Evolutionary conservation across 2,888 invertebrate species (phyloP).

Genomic region (Yponomeuta plumbellus): DNA sequence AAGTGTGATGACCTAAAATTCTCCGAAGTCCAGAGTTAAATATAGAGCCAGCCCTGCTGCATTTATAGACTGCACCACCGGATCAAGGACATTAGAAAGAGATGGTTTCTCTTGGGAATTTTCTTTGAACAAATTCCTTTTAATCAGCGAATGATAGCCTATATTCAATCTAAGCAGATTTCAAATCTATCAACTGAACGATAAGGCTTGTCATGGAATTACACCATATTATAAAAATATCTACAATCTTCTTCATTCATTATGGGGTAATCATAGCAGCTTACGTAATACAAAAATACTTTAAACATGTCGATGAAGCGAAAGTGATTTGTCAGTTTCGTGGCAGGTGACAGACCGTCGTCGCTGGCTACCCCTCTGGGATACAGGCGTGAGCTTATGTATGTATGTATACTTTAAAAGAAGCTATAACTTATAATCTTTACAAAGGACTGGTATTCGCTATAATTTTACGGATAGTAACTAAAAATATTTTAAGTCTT

Average conservation of each 20-base stretch:
- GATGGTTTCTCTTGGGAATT: background rate
- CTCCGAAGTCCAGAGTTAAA: slow-evolving; percentile 40
- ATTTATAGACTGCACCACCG: slow-evolving; percentile 28
- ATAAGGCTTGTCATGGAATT: slow-evolving; percentile 36
- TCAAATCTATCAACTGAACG: slow-evolving; percentile 42
- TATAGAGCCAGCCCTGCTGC: slow-evolving; percentile 32
- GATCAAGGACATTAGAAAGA: slow-evolving; percentile 32
- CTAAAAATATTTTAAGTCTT: too few species aligned
- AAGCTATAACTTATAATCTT: too few species aligned
- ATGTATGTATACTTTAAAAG: too few species aligned
- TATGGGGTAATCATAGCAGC: too few species aligned
- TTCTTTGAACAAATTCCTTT: background rate
- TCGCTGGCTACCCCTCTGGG: too few species aligned
- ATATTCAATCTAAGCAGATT: slow-evolving; percentile 53
- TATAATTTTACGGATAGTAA: too few species aligned
- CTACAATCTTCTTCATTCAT: background rate
- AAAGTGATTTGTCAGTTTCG: too few species aligned
- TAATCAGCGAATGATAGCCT: slow-evolving; percentile 35
- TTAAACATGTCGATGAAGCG: too few species aligned
- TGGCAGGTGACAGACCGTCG: too few species aligned
- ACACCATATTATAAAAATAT: background rate
- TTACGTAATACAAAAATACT: too few species aligned
- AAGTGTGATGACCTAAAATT: slow-evolving; percentile 45
- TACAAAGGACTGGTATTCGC: too few species aligned
- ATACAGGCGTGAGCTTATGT: too few species aligned